Conservation (phyloP, 2,113 vertebrate species). For the Cephalopterus ornatus region DNA sequence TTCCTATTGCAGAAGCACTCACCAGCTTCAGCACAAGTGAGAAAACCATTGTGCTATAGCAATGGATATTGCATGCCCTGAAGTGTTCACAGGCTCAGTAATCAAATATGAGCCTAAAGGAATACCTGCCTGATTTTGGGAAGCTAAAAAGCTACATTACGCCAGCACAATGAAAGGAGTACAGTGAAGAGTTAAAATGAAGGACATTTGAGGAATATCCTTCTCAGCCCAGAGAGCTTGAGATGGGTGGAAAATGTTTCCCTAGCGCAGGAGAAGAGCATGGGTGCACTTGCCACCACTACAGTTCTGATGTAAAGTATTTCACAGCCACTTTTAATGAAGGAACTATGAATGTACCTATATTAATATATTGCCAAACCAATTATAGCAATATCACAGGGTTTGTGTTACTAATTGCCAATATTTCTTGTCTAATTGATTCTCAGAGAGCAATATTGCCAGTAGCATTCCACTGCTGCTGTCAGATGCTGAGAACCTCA, state of each 20-base stretch:
- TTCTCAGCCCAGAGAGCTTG: not conserved
- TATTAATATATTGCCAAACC: not conserved
- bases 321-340: not conserved
- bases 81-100: constrained; percentile 14
- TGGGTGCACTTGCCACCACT: not conserved
- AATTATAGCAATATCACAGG: not conserved
- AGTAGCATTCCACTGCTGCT: not conserved
- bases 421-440: not conserved
- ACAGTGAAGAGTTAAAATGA: constrained; percentile 1
- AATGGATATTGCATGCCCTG: constrained; percentile 18
- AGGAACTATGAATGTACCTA: not conserved
- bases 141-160: not conserved
- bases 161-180: not conserved
- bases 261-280: accelerated
- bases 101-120: not conserved
- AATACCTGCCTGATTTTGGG: not conserved
- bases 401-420: not conserved
- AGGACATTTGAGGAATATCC: not conserved
- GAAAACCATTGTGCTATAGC: not conserved
- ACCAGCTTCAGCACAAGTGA: not conserved
- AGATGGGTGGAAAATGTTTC: not conserved
- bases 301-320: not conserved
- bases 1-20: not conserved
- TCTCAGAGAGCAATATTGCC: not conserved
- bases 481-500: not conserved